phyloP scores from a whole-genome alignment of 2,797 vertebrate genomes.

The Loriculus beryllinus region DNA sequence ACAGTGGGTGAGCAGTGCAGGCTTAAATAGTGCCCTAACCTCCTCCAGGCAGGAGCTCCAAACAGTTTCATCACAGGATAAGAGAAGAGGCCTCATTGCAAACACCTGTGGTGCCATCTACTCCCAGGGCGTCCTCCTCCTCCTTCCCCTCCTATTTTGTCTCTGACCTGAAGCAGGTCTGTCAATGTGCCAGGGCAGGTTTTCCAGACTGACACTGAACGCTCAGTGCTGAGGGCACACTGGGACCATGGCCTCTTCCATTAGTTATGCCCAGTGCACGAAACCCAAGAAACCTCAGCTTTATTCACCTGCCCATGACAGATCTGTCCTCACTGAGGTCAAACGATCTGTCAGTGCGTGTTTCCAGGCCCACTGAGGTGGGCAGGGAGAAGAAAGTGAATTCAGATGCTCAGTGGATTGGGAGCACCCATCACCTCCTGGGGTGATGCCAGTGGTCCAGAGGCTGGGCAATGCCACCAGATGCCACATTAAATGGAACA shows the following conservation, averaged over 20 bases:
- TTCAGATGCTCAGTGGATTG: background rate
- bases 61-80: background rate
- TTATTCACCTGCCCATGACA: background rate
- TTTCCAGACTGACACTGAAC: background rate
- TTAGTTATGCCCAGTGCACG: background rate
- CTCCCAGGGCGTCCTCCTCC: background rate
- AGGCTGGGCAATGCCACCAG: background rate
- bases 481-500: background rate
- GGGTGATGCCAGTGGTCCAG: background rate
- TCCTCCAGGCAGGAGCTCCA: background rate
- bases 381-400: background rate
- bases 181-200: background rate
- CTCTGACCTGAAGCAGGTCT: background rate
- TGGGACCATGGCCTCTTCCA: background rate
- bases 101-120: background rate
- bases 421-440: fast-evolving
- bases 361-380: background rate
- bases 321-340: background rate
- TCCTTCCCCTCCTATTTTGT: background rate
- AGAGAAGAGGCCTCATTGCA: background rate
- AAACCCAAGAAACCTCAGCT: background rate
- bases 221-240: fast-evolving
- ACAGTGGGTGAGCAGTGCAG: background rate
- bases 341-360: background rate
- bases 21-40: background rate